A percentile compares a stretch with the other conserved stretches of the same genome.
Conservation (phyloP, 2,888 invertebrate genomes). For the Cenopis cana region DNA sequence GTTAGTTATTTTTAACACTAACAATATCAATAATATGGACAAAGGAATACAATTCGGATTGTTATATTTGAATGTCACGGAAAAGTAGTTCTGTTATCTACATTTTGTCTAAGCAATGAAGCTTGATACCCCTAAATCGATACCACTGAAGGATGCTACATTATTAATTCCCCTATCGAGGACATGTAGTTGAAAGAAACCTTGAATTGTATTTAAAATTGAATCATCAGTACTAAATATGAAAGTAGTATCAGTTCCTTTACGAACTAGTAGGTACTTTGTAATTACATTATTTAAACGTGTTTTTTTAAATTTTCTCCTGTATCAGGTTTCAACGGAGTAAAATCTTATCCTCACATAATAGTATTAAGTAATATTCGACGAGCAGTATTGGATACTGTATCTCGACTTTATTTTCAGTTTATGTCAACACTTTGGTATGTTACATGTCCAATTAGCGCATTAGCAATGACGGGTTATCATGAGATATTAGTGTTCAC, state of each 20-base stretch:
- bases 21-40: neutral
- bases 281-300: neutral
- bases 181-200: neutral
- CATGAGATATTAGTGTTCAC: constrained; percentile 30
- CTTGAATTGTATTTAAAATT: neutral
- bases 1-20: neutral
- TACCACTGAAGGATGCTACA: constrained; percentile 15
- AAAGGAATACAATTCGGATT: neutral
- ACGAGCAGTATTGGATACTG: neutral
- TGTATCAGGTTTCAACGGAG: neutral
- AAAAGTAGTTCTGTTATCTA: neutral
- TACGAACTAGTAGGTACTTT: neutral
- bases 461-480: constrained; percentile 35
- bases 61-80: neutral
- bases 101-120: neutral
- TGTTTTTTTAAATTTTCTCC: neutral
- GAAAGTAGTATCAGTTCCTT: neutral
- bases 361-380: neutral
- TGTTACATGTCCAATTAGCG: constrained; percentile 42
- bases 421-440: constrained; percentile 11
- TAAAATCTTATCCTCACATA: neutral
- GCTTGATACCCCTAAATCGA: constrained; percentile 5
- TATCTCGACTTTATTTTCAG: neutral
- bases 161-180: constrained; percentile 17
- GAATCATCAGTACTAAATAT: neutral